A percentile compares a stretch with the other conserved stretches of the same genome.
Conservation (phyloP, 2,113 vertebrate genomes). For the Apistogramma diplotaenia region DNA sequence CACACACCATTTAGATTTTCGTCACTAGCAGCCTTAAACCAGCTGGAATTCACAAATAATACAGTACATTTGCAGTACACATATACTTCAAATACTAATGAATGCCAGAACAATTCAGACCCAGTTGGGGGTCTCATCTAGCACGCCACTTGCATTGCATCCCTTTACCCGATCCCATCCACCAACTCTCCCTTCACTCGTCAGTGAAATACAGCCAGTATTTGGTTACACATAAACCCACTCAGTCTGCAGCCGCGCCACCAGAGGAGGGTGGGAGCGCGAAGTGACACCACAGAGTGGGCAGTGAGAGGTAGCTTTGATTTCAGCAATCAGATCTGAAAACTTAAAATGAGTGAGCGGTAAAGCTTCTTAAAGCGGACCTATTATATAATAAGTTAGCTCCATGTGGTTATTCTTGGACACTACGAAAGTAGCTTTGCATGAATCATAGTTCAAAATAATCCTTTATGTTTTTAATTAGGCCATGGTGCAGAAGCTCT, state of each 20-base stretch:
- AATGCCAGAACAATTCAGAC: neutral
- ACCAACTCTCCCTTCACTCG: slow-evolving; percentile 16
- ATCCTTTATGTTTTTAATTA: neutral
- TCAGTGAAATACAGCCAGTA: slow-evolving; percentile 42
- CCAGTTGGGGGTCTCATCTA: neutral
- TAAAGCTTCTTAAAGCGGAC: neutral
- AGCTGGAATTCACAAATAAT: neutral
- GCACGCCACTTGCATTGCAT: neutral
- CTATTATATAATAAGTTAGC: no score
- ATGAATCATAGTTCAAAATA: neutral
- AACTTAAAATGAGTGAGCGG: neutral
- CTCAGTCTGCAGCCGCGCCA: slow-evolving; percentile 25
- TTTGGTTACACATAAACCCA: slow-evolving; percentile 55
- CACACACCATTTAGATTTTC: neutral
- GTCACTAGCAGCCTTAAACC: neutral
- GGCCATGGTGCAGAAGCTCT: neutral
- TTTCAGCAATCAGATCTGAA: neutral
- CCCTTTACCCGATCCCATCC: neutral
- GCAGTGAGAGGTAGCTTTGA: neutral
- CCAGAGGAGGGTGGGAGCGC: neutral
- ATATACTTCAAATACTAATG: neutral
- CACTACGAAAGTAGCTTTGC: neutral
- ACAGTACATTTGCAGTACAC: neutral
- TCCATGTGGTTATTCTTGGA: neutral
- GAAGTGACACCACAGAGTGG: neutral